These are phyloP conservation scores for Alosa sapidissima DNA, from an alignment of 2,797 vertebrate species.

Conservation along the genomic window DNA sequence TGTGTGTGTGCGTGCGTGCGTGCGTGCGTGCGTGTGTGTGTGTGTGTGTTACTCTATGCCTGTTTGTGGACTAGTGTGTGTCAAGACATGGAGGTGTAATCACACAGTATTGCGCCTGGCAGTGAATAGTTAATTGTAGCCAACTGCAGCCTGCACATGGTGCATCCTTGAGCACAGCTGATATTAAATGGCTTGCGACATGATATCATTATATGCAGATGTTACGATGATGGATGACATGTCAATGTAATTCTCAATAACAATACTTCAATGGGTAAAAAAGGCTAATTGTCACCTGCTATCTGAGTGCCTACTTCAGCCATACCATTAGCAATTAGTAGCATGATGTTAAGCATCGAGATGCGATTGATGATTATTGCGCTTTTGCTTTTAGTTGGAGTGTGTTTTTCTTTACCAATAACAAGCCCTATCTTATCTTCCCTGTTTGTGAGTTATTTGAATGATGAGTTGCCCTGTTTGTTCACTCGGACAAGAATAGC, in stretches of 20 bases:
- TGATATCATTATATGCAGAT: slow-evolving; percentile 23
- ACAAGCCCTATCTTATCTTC: not conserved
- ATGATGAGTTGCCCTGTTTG: not conserved
- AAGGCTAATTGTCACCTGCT: not conserved
- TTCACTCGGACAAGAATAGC: slow-evolving; percentile 21
- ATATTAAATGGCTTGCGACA: not conserved
- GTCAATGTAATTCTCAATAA: not conserved
- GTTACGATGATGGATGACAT: slow-evolving; percentile 11
- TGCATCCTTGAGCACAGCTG: not conserved
- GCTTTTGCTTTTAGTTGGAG: not conserved
- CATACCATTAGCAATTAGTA: not conserved
- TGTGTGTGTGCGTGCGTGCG: not conserved
- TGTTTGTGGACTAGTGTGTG: not conserved
- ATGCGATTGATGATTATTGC: not conserved
- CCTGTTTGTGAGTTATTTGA: not conserved
- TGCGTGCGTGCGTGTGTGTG: not conserved
- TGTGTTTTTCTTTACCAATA: not conserved
- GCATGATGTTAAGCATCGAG: not conserved
- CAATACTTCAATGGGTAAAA: not conserved
- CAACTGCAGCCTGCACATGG: not conserved
- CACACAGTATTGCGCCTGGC: not conserved
- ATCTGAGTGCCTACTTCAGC: not conserved
- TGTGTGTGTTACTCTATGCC: not conserved
- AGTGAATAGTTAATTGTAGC: slow-evolving; percentile 2
- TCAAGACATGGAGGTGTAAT: not conserved